Evolutionary conservation across 2,113 vertebrate genomes (phyloP).

Genomic region (Pomatorhinus ruficollis): DNA sequence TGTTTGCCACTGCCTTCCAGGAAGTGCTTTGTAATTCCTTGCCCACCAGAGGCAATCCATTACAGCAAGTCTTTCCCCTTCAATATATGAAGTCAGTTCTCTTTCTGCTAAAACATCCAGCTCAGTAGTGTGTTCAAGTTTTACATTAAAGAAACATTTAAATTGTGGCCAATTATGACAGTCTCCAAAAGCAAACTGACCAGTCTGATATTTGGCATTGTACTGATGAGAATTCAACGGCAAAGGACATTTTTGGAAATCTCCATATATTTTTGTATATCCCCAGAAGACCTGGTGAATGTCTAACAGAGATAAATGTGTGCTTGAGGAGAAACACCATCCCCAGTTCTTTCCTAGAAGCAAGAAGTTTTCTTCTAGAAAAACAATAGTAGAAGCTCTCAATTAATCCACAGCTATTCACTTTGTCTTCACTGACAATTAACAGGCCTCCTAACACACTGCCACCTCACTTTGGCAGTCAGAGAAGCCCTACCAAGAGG

Average conservation of each 20-base stretch:
- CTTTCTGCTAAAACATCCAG: background rate
- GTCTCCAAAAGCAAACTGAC: background rate
- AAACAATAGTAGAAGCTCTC: constrained; percentile 26
- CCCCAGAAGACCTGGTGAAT: background rate
- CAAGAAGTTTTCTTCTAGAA: constrained; percentile 16
- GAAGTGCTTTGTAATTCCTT: background rate
- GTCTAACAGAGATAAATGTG: background rate
- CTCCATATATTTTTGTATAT: background rate
- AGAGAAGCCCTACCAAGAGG: background rate
- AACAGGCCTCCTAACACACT: background rate
- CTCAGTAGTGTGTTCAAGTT: background rate
- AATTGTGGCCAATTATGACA: background rate
- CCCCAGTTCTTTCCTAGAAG: constrained; percentile 40
- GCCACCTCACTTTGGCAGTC: background rate
- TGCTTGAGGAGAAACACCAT: background rate
- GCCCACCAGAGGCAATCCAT: background rate
- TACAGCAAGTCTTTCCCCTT: background rate
- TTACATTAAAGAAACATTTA: background rate
- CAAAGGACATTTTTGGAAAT: background rate
- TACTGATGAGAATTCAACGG: background rate
- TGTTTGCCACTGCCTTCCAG: background rate
- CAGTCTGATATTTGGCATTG: background rate
- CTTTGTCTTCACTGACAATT: constrained; percentile 48
- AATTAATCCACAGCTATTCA: constrained; percentile 46
- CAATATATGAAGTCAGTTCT: background rate